Evolutionary conservation across 2,113 vertebrate genomes (phyloP), one percentile per base, ranked within the genome.

Genomic region (Dissostichus mawsoni): DNA sequence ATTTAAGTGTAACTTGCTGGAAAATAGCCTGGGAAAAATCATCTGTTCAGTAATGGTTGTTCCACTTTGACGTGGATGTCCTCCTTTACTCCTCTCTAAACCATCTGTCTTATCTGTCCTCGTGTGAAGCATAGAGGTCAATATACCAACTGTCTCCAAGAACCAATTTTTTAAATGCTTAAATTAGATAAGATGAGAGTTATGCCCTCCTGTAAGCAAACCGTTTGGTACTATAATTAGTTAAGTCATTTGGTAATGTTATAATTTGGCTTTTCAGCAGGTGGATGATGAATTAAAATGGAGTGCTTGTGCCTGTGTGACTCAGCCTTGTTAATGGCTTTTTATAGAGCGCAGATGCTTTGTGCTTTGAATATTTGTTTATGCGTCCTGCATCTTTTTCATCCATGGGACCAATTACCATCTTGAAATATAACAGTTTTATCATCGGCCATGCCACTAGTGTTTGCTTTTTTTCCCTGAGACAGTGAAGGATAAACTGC

Each of bases 401-500:
- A 65, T 79, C 79, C 74, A 59, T 61, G 68, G 67, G 74, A 80
- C 67, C 64, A 70, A 78, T 87, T 81, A 75, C 20, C 11, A 67
- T 87, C 66, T 67, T 83, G 70, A 86, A 70, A 86, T 13, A 57
- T 72, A 55, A 65, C 56, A 8, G 65, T 80, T 86, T 87, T 68
- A 79, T 76, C 69, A 76, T 66, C 53, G 44, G 74, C 79, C 78
- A 57, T 68, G 44, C 48, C 50, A 16, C 64, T 58, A 50, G 72
- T 68, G 55, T 36, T 69, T 55, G 44, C 59, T 33, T 66, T 67
- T 52, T 20, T 25, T 18, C 3, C 59, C 63, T 51, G n/a, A 13
- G 11, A 6, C 25, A 66, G 33, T 52, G 20, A 20, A 53, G 17
- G 73, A 81, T 64, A 58, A 69, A 81, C 36, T n/a, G 52, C 70